Percentiles rank a stretch among this genome's conserved stretches.
Evolutionary conservation across 2,797 vertebrate species (phyloP).

Genomic region (Tokudaia tokunoshimensis): DNA sequence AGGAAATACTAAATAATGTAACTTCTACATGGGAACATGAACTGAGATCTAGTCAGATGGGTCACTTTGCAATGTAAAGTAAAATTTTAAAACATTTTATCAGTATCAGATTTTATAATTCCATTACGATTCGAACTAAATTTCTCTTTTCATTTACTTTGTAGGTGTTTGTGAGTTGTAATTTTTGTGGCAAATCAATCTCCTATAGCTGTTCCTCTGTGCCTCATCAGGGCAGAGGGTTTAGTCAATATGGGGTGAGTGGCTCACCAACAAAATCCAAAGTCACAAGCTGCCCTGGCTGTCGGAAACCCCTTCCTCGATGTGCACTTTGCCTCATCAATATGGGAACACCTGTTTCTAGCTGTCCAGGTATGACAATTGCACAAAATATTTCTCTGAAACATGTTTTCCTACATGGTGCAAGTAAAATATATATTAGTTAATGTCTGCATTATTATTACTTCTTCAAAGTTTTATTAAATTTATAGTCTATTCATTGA

Average conservation of each 20-base stretch:
- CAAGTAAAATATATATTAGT: constrained; percentile 35
- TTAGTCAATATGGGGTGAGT: constrained; percentile 98
- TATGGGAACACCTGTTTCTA: constrained; percentile 99
- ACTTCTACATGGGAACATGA: constrained; percentile 20
- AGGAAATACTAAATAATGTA: constrained; percentile 13
- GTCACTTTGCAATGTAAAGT: constrained; percentile 42
- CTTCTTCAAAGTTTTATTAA: constrained; percentile 37
- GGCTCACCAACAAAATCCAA: constrained; percentile 99
- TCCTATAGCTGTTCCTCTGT: constrained; percentile 98
- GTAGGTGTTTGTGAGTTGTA: constrained; percentile 99
- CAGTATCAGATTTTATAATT: neutral
- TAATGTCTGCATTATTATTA: constrained; percentile 50
- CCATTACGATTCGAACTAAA: neutral
- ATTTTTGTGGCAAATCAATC: constrained; percentile 99
- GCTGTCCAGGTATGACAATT: constrained; percentile 91
- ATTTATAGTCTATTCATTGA: neutral
- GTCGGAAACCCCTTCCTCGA: constrained; percentile 98
- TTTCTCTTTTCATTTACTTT: constrained; percentile 61
- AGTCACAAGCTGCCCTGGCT: constrained; percentile 98
- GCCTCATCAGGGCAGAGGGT: constrained; percentile 97
- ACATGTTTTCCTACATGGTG: constrained; percentile 22
- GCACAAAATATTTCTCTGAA: constrained; percentile 30
- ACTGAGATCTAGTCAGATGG: constrained; percentile 14
- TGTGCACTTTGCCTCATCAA: constrained; percentile 99
- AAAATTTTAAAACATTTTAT: constrained; percentile 36